These are phyloP conservation scores for Apamea anceps DNA, from an alignment of 2,888 invertebrate genomes.

Conservation along the genomic window DNA sequence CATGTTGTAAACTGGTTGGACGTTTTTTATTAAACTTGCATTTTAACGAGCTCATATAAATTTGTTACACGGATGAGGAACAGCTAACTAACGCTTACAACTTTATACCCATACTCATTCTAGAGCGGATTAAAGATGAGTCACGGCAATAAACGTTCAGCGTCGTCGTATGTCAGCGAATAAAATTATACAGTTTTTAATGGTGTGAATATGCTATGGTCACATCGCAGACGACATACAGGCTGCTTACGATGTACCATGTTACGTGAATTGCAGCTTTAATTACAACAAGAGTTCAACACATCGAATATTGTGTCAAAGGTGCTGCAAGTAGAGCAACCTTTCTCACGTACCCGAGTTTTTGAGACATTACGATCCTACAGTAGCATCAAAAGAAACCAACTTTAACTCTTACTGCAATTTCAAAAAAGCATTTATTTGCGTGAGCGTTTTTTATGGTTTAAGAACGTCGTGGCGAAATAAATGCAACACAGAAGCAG, in stretches of 20 bases:
- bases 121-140: constrained; percentile 73
- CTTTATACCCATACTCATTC: constrained; percentile 55
- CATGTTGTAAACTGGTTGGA: constrained; percentile 47
- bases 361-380: constrained; percentile 57
- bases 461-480: constrained; percentile 59
- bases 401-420: constrained; percentile 35
- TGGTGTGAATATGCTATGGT: constrained; percentile 77
- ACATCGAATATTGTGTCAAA: constrained; percentile 81
- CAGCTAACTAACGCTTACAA: constrained; percentile 55
- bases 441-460: constrained; percentile 59
- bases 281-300: constrained; percentile 80
- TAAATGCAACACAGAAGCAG: constrained; percentile 65
- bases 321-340: constrained; percentile 73
- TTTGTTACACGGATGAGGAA: constrained; percentile 54
- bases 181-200: constrained; percentile 77
- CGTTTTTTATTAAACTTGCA: constrained; percentile 41
- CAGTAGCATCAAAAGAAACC: constrained; percentile 54
- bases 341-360: constrained; percentile 77
- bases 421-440: constrained; percentile 46
- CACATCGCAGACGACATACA: constrained; percentile 69
- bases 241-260: constrained; percentile 63
- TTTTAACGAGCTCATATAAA: constrained; percentile 57
- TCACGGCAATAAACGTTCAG: constrained; percentile 73
- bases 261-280: constrained; percentile 76
- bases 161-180: constrained; percentile 57